These are phyloP conservation scores for Tridacna gigas DNA, from an alignment of 2,888 invertebrate species.

Conservation along the genomic window DNA sequence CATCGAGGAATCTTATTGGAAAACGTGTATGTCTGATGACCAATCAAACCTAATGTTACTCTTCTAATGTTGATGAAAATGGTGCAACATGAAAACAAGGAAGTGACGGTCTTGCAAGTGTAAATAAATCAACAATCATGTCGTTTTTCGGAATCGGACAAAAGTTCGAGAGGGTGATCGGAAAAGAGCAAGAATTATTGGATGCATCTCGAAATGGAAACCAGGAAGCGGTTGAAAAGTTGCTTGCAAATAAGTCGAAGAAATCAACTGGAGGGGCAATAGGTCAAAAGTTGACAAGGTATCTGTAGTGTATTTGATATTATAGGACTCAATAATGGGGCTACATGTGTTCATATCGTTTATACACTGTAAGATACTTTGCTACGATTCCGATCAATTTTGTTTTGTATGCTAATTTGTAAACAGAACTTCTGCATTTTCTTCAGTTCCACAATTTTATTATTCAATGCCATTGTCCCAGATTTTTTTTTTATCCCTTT, in stretches of 20 bases:
- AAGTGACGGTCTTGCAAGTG: constrained; percentile 40
- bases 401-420: too few relatives aligned
- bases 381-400: too few relatives aligned
- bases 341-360: too few relatives aligned
- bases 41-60: constrained; percentile 46
- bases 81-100: constrained; percentile 62
- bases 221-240: constrained; percentile 94
- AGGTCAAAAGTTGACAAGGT: constrained; percentile 58
- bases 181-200: constrained; percentile 97
- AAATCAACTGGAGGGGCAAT: constrained; percentile 65
- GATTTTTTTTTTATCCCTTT: too few relatives aligned
- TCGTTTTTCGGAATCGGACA: constrained; percentile 59
- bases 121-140: constrained; percentile 32
- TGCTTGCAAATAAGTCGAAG: constrained; percentile 87
- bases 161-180: constrained; percentile 88
- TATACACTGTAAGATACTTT: too few relatives aligned
- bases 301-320: neutral
- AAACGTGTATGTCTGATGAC: constrained; percentile 11
- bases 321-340: neutral
- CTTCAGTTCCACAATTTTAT: too few relatives aligned
- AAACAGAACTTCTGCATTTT: too few relatives aligned
- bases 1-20: constrained; percentile 6
- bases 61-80: constrained; percentile 53
- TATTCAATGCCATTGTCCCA: too few relatives aligned
- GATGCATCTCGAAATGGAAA: constrained; percentile 98